Evolutionary conservation across 2,888 invertebrate species (phyloP).

Genomic region (Eristalinus sepulchralis): DNA sequence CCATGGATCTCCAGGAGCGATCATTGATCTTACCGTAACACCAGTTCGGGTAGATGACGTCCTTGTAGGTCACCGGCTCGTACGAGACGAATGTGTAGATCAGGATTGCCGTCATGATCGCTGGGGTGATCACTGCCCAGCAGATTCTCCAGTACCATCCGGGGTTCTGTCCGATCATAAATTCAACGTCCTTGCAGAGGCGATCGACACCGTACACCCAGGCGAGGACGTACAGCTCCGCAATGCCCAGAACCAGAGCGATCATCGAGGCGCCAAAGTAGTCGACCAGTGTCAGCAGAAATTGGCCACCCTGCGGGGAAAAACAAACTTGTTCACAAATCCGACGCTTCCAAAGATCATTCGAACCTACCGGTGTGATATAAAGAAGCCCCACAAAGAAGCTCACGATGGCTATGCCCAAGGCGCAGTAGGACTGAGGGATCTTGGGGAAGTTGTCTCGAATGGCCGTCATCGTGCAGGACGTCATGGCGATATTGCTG

Average conservation of each 20-base stretch:
- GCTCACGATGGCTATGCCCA: constrained; percentile 81
- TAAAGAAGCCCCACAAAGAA: constrained; percentile 84
- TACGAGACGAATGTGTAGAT: constrained; percentile 86
- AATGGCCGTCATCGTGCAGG: constrained; percentile 81
- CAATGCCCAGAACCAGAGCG: constrained; percentile 85
- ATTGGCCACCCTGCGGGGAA: constrained; percentile 86
- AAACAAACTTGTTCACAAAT: neutral
- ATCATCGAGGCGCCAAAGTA: constrained; percentile 89
- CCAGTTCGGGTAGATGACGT: constrained; percentile 83
- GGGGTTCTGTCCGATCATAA: constrained; percentile 87
- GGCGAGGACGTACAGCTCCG: constrained; percentile 86
- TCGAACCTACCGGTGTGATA: constrained; percentile 84
- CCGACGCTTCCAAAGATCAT: neutral
- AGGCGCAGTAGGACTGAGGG: constrained; percentile 82
- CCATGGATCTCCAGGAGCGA: neutral
- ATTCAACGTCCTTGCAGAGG: constrained; percentile 88
- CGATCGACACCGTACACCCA: constrained; percentile 89
- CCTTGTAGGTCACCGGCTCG: constrained; percentile 84
- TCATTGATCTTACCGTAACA: constrained; percentile 83
- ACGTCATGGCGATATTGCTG: constrained; percentile 82
- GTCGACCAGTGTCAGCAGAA: constrained; percentile 87
- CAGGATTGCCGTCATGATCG: constrained; percentile 86
- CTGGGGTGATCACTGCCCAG: constrained; percentile 89
- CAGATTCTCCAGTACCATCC: constrained; percentile 90
- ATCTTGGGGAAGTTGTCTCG: constrained; percentile 81